Percentiles rank a stretch among this genome's conserved stretches.
Evolutionary conservation across 2,797 vertebrate genomes (phyloP).

Genomic region (Sylvia borin): DNA sequence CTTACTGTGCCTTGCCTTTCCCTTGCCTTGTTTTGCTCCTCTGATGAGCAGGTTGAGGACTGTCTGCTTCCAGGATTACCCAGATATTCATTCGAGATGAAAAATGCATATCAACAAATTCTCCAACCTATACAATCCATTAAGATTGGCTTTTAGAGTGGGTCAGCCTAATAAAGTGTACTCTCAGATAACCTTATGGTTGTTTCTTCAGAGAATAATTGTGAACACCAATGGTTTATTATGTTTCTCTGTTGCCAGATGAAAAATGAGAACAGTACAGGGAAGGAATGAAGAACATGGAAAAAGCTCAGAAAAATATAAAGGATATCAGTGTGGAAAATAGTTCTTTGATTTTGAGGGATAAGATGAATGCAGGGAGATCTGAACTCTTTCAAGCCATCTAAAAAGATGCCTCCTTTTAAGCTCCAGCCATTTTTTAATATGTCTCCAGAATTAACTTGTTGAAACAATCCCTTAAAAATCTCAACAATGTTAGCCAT

Average conservation of each 20-base stretch:
- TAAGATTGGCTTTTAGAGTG: neutral
- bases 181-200: neutral
- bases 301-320: neutral
- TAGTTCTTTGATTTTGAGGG: neutral
- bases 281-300: neutral
- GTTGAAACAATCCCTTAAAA: slow-evolving; percentile 21
- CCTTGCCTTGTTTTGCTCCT: neutral
- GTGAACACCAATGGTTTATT: neutral
- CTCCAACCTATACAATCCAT: neutral
- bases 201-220: neutral
- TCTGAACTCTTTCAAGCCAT: neutral
- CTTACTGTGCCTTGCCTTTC: fast-evolving
- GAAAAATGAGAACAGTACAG: neutral
- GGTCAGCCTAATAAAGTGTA: neutral
- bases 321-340: neutral
- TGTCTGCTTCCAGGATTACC: neutral
- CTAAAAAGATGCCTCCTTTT: neutral
- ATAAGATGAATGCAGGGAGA: neutral
- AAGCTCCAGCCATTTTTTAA: neutral
- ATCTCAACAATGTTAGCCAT: neutral
- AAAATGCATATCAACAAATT: slow-evolving; percentile 29
- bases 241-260: neutral
- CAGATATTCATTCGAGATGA: slow-evolving; percentile 14
- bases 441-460: neutral
- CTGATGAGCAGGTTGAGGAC: neutral